Percentiles rank a stretch among this genome's conserved stretches.
Conservation (phyloP, 2,113 vertebrate genomes). For the Engraulis encrasicolus region DNA sequence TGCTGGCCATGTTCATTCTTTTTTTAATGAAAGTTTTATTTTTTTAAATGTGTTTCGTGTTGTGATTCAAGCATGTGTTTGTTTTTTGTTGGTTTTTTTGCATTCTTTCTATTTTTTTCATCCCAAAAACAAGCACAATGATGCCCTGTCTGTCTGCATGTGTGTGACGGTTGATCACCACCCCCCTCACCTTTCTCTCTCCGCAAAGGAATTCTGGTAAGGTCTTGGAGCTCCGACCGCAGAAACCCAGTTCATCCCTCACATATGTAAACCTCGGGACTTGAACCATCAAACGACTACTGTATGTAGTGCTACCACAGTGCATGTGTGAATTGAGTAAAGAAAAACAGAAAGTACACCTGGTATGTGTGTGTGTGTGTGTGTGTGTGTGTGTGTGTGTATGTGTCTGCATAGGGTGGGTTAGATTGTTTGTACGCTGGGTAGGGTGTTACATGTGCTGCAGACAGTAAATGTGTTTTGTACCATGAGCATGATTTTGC, state of each 20-base stretch:
- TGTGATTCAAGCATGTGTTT: conserved; percentile 19
- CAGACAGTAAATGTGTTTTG: no score
- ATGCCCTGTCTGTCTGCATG: conserved; percentile 39
- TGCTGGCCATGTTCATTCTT: conserved; percentile 63
- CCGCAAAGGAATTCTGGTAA: conserved; percentile 27
- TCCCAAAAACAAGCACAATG: conserved; percentile 56
- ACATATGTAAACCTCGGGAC: no score
- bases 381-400: no score
- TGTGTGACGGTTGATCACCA: conserved; percentile 14
- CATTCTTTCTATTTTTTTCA: conserved; percentile 25
- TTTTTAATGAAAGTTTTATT: conserved; percentile 27
- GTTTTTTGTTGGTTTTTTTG: conserved; percentile 34
- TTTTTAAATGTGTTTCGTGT: not conserved
- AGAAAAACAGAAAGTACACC: no score
- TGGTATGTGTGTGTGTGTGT: no score
- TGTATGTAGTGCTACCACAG: no score
- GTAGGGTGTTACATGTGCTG: no score
- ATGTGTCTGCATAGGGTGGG: no score
- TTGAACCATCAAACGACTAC: no score
- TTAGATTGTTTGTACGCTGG: no score
- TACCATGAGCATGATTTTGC: no score
- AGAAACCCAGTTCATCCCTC: not conserved
- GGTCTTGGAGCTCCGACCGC: conserved; percentile 43
- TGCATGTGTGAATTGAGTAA: no score
- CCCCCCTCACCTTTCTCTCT: conserved; percentile 15